Percentiles rank a stretch among this genome's conserved stretches.
Conservation (phyloP, 2,113 vertebrate genomes). For the Sinocyclocheilus grahami region DNA sequence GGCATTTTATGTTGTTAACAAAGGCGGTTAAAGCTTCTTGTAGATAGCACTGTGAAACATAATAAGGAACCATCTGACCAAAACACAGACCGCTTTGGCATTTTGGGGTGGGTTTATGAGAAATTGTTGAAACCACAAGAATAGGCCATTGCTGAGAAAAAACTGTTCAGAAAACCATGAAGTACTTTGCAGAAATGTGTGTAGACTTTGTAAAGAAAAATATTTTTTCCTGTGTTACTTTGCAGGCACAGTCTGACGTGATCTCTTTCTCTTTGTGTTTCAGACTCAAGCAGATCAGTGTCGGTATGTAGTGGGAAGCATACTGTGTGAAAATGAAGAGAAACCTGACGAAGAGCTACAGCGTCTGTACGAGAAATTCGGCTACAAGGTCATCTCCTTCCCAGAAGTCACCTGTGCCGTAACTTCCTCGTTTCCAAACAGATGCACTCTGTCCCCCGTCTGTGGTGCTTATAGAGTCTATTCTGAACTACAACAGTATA, state of each 20-base stretch:
- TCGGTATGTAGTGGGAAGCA: conserved; percentile 78
- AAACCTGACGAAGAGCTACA: conserved; percentile 79
- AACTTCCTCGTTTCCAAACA: conserved; percentile 84
- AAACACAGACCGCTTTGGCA: no score
- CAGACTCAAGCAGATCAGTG: conserved; percentile 44
- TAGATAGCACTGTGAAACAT: not conserved
- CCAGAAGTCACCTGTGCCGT: conserved; percentile 89
- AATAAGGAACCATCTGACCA: no score
- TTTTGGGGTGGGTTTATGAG: not conserved
- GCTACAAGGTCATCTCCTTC: conserved; percentile 89
- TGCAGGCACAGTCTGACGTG: not conserved
- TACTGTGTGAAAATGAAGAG: conserved; percentile 86
- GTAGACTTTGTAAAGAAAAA: not conserved
- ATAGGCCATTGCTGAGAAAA: not conserved
- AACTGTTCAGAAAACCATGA: not conserved
- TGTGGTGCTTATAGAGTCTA: conserved; percentile 84
- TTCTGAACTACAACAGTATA: conserved; percentile 81
- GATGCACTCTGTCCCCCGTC: conserved; percentile 79
- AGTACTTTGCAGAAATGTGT: not conserved
- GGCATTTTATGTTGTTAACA: not conserved
- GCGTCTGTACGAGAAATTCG: conserved; percentile 83
- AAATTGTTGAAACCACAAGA: not conserved
- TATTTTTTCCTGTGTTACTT: not conserved
- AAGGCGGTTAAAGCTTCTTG: not conserved
- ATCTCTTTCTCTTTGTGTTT: conserved; percentile 1